Conservation (phyloP, 2,888 invertebrate species). For the Hipparchia sbordonii region DNA sequence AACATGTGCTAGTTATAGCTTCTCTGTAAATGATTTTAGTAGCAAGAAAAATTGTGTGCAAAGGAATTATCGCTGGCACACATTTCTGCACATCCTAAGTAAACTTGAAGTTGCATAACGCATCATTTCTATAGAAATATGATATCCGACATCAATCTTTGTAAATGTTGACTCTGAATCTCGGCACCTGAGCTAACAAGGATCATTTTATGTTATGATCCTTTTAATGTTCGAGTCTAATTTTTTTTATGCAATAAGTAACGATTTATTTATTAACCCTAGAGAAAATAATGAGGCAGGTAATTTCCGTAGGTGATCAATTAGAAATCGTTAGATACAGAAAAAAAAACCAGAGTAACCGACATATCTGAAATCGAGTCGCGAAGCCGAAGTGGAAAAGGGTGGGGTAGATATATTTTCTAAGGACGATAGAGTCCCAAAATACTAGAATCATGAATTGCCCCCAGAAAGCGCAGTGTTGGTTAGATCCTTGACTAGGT, state of each 20-base stretch:
- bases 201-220: conserved; percentile 38
- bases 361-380: too few relatives aligned
- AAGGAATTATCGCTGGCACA: conserved; percentile 14
- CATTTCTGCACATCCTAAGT: conserved; percentile 58
- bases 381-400: too few relatives aligned
- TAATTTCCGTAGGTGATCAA: background rate
- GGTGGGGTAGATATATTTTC: too few relatives aligned
- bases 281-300: background rate
- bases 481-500: too few relatives aligned
- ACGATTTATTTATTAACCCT: too few relatives aligned
- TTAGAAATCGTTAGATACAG: too few relatives aligned
- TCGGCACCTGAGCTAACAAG: conserved; percentile 75
- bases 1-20: background rate
- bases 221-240: conserved; percentile 28
- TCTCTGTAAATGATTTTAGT: conserved; percentile 2
- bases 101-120: conserved; percentile 69
- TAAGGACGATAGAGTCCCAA: too few relatives aligned
- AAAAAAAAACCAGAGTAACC: too few relatives aligned
- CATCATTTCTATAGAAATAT: conserved; percentile 71
- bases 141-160: conserved; percentile 59
- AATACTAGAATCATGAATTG: too few relatives aligned
- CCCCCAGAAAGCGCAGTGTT: too few relatives aligned
- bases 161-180: conserved; percentile 66
- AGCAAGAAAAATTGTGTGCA: conserved; percentile 7
- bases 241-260: background rate